Conservation (phyloP, 2,888 invertebrate genomes). For the Elmis aenea region DNA sequence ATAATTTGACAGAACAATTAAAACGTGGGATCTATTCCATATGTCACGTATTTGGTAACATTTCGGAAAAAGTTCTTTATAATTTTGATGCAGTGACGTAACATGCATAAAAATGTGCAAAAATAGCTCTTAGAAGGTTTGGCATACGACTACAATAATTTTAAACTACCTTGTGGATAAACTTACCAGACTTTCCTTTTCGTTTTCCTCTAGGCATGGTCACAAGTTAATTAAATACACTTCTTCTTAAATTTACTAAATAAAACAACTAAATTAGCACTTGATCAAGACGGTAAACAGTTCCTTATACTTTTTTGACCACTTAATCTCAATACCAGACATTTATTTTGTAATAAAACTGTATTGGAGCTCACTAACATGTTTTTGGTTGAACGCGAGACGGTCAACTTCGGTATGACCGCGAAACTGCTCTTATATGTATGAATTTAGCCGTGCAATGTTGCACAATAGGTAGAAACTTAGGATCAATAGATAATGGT, state of each 20-base stretch:
- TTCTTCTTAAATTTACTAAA: constrained; percentile 52
- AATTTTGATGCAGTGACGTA: too few relatives aligned
- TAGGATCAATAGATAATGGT: constrained; percentile 8
- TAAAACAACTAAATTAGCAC: constrained; percentile 55
- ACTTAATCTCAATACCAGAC: constrained; percentile 65
- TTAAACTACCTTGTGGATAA: too few relatives aligned
- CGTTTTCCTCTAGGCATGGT: constrained; percentile 75
- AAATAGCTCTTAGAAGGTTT: constrained; percentile 4
- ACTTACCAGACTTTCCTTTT: constrained; percentile 69
- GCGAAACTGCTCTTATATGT: constrained; percentile 15
- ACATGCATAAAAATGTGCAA: neutral
- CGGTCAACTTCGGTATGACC: constrained; percentile 33
- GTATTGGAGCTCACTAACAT: constrained; percentile 72
- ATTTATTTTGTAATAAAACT: constrained; percentile 66
- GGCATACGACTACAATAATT: too few relatives aligned
- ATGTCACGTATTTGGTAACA: constrained; percentile 6
- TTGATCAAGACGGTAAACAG: constrained; percentile 77
- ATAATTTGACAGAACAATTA: too few relatives aligned
- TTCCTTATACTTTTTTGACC: constrained; percentile 67
- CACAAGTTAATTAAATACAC: constrained; percentile 30
- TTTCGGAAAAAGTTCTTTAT: too few relatives aligned
- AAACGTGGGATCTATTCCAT: too few relatives aligned
- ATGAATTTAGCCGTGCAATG: constrained; percentile 16
- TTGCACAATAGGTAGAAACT: constrained; percentile 13
- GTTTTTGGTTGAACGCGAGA: constrained; percentile 47